phyloP scores from a whole-genome alignment of 2,888 invertebrate species.

The Phania funesta region DNA sequence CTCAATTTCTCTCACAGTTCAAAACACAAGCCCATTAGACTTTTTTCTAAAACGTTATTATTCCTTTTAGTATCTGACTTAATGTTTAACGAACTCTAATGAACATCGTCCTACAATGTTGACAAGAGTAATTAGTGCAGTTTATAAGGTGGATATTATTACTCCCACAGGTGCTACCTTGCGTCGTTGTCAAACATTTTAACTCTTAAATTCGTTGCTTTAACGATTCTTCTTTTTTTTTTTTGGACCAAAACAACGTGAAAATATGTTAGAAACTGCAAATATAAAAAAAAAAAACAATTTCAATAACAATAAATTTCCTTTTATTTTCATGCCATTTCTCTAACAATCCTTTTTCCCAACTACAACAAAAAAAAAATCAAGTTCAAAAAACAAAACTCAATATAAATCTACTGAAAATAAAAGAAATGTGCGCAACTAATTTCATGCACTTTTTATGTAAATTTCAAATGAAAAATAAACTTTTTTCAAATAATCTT shows the following conservation, averaged over 20 bases:
- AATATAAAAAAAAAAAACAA: conserved; percentile 14
- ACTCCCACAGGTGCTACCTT: conserved; percentile 61
- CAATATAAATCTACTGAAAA: conserved; percentile 42
- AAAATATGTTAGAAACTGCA: conserved; percentile 50
- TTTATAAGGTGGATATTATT: conserved; percentile 57
- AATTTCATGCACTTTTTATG: conserved; percentile 66
- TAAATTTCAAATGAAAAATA: conserved; percentile 57
- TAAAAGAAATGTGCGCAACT: conserved; percentile 63
- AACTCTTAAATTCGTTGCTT: background rate
- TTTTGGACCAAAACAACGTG: conserved; percentile 25
- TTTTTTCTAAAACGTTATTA: background rate
- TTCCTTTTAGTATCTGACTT: conserved; percentile 24
- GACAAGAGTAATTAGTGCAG: conserved; percentile 64
- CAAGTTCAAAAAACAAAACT: background rate
- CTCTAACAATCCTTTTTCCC: conserved; percentile 53
- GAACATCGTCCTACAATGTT: conserved; percentile 42
- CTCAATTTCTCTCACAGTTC: too few relatives aligned
- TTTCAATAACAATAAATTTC: conserved; percentile 63
- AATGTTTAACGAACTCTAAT: conserved; percentile 7
- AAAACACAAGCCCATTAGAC: background rate
- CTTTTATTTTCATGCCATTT: background rate
- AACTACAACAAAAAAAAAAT: background rate
- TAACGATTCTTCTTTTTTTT: background rate
- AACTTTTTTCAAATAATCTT: conserved; percentile 52
- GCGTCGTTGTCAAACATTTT: background rate